Evolutionary conservation across 2,888 invertebrate genomes (phyloP), one percentile per base, ranked within the genome.

Genomic region (Phorcus lineatus): DNA sequence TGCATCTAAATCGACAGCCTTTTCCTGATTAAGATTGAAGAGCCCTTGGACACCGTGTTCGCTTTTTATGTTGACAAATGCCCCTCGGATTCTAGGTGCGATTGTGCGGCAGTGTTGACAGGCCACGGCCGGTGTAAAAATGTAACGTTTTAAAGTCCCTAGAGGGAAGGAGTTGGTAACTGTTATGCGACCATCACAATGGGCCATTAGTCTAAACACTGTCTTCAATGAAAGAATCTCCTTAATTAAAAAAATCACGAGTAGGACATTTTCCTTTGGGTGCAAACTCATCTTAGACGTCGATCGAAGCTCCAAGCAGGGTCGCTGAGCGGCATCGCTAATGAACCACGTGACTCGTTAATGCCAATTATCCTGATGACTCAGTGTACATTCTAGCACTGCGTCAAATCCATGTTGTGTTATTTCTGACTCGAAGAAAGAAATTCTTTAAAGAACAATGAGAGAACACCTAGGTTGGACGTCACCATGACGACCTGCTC

Each of bases 361-460:
- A 47, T 47, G 47, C 47, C 47, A 47, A 47, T 47, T 47, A 47
- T 47, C 11, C 1, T 47, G 47, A 13, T 47, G 47, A 47, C 47
- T 47, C 47, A 47, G 62, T 28, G 62, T 62, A 62, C 62, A 62
- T 62, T 62, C 62, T 62, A 62, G 28, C 62, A 62, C 62, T 22
- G 62, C 28, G 28, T 28, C 62, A 62, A 62, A 19, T 24, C 62
- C 1, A 62, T 62, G 62, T 62, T 62, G 62, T 62, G 62, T 62
- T 62, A 62, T 62, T 62, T 62, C 24, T 28, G 28, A 62, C 24
- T 28, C 24, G 28, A 62, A 28, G 28, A 62, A 62, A 62, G 28
- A 62, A 62, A 62, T 62, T 62, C 62, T 62, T 62, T 62, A 28
- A 62, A 62, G 62, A 28, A 62, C 62, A 62, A 62, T 28, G 62